Evolutionary conservation across 2,888 invertebrate species (phyloP).

Genomic region (Drosophila prostipennis): DNA sequence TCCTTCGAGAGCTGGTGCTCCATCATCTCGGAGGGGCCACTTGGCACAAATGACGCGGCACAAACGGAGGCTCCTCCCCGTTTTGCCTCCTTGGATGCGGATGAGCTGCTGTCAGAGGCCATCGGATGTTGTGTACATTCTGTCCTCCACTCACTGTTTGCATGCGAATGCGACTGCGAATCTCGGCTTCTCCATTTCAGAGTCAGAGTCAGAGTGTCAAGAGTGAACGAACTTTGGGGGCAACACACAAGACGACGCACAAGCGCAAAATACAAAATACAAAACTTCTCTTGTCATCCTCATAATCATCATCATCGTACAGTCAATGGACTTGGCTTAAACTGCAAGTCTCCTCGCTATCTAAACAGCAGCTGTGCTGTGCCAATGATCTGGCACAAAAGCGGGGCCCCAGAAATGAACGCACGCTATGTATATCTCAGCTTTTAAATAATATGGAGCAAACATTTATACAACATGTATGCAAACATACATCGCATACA

Average conservation of each 20-base stretch:
- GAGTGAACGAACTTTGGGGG: slow-evolving; percentile 64
- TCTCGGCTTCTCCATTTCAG: slow-evolving; percentile 38
- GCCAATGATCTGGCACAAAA: slow-evolving; percentile 42
- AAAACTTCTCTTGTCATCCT: slow-evolving; percentile 43
- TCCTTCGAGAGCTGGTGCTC: slow-evolving; percentile 15
- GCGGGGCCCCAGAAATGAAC: slow-evolving; percentile 19
- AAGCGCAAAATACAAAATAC: background rate
- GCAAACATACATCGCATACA: slow-evolving; percentile 1
- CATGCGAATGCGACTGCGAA: slow-evolving; percentile 25
- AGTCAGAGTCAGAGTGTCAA: slow-evolving; percentile 58
- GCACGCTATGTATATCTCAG: slow-evolving; percentile 21
- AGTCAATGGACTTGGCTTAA: slow-evolving; percentile 55
- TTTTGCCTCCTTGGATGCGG: background rate
- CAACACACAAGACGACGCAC: slow-evolving; percentile 6
- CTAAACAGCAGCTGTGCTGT: slow-evolving; percentile 48
- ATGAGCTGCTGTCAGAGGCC: slow-evolving; percentile 27
- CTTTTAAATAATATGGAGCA: slow-evolving; percentile 32
- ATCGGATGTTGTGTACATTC: slow-evolving; percentile 13
- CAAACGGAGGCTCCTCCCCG: slow-evolving; percentile 6
- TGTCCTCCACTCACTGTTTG: slow-evolving; percentile 23
- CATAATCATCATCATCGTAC: slow-evolving; percentile 15
- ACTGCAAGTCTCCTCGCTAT: slow-evolving; percentile 19
- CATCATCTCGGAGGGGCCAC: slow-evolving; percentile 27
- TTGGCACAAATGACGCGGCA: slow-evolving; percentile 34
- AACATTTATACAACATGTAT: slow-evolving; percentile 17